Evolutionary conservation across 2,888 invertebrate genomes (phyloP).

Genomic region (Hirudinaria manillensis): DNA sequence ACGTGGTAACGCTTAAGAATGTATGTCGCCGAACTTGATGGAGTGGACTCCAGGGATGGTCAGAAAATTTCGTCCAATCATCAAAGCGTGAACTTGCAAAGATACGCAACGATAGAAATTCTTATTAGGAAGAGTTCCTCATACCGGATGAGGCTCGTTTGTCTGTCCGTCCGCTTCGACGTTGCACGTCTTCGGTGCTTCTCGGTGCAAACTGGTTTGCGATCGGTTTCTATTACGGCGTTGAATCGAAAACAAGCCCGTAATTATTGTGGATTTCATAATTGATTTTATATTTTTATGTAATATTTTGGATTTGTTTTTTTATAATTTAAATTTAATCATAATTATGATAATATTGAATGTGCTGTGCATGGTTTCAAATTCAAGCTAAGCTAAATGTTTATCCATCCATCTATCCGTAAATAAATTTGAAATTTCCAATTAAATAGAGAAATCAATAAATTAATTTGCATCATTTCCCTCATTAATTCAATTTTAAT

Average conservation of each 20-base stretch:
- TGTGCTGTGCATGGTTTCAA: no score
- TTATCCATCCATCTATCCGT: no score
- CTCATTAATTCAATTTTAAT: neutral
- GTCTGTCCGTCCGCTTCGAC: no score
- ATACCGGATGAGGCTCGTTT: no score
- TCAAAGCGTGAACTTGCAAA: constrained; percentile 15
- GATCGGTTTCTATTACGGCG: neutral
- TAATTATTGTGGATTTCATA: no score
- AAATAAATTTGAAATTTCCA: neutral
- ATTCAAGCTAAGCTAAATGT: no score
- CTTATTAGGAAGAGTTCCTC: neutral
- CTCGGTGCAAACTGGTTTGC: no score
- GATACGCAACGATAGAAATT: constrained; percentile 13
- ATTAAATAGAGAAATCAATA: neutral
- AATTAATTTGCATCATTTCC: neutral
- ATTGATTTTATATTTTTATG: constrained; percentile 1
- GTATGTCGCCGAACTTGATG: constrained; percentile 9
- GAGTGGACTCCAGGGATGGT: constrained; percentile 2
- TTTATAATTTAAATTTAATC: neutral
- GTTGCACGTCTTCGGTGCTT: no score
- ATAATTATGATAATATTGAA: no score
- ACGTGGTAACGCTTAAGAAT: constrained; percentile 10
- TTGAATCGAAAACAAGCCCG: neutral
- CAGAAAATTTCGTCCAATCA: constrained; percentile 24
- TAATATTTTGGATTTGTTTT: neutral